Conservation (phyloP, 2,797 vertebrate genomes). For the Tenualosa ilisha region DNA sequence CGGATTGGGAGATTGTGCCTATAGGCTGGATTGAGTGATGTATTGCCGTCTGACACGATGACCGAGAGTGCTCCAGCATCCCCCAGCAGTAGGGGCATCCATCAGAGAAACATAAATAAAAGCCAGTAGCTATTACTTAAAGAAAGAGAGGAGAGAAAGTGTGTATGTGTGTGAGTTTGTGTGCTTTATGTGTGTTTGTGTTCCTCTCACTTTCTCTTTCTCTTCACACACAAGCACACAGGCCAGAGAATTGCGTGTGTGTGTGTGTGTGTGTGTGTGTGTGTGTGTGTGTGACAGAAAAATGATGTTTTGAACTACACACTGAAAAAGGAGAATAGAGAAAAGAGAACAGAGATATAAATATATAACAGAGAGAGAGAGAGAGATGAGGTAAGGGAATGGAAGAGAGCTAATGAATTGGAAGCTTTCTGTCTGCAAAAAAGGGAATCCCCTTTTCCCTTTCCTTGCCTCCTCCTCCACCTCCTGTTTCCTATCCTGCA, state of each 20-base stretch:
- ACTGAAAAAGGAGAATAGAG: background rate
- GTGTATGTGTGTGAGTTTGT: background rate
- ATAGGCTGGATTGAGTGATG: slow-evolving; percentile 34
- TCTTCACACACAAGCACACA: too few species aligned
- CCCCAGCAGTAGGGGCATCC: slow-evolving; percentile 39
- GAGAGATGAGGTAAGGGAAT: background rate
- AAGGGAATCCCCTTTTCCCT: slow-evolving; percentile 37
- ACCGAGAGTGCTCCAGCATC: slow-evolving; percentile 23
- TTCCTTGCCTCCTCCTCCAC: slow-evolving; percentile 32
- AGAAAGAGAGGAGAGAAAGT: slow-evolving; percentile 11
- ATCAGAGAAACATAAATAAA: slow-evolving; percentile 51
- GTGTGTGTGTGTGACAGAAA: background rate
- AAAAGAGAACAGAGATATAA: background rate
- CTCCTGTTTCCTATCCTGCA: slow-evolving; percentile 42
- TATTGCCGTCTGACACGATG: slow-evolving; percentile 41
- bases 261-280: background rate
- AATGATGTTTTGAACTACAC: background rate
- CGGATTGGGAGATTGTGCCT: slow-evolving; percentile 28
- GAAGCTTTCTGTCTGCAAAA: slow-evolving; percentile 31
- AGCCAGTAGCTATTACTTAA: slow-evolving; percentile 44
- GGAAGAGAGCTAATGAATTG: background rate
- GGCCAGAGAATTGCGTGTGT: background rate
- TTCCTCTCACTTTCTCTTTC: background rate
- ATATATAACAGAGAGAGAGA: background rate
- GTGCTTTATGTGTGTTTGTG: background rate